Percentiles rank a stretch among this genome's conserved stretches.
phyloP scores from a whole-genome alignment of 1,140 invertebrate genomes.

The Aricia agestis region DNA sequence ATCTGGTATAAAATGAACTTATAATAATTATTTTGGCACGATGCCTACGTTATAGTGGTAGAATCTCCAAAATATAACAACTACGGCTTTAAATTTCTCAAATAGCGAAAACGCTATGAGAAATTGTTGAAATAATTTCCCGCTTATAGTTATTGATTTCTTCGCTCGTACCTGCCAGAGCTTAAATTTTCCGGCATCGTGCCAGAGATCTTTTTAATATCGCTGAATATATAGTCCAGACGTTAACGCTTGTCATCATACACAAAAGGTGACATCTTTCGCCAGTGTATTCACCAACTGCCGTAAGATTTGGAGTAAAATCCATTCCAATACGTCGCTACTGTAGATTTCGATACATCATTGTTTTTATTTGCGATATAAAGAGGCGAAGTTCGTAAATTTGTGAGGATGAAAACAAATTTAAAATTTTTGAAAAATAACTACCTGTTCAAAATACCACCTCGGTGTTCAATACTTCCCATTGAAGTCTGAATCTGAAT shows the following conservation, averaged over 20 bases:
- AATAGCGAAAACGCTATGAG: neutral
- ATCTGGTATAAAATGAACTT: too few relatives aligned
- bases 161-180: slow-evolving; percentile 4
- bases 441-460: too few relatives aligned
- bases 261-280: slow-evolving; percentile 2
- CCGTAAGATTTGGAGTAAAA: neutral
- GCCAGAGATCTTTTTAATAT: slow-evolving; percentile 13
- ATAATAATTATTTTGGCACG: neutral
- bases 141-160: slow-evolving; percentile 8
- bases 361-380: too few relatives aligned
- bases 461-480: too few relatives aligned
- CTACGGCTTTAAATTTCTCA: neutral
- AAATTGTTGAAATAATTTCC: slow-evolving; percentile 6
- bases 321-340: neutral
- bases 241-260: neutral
- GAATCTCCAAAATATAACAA: neutral
- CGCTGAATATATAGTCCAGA: slow-evolving; percentile 1
- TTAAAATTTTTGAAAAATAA: too few relatives aligned
- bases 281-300: neutral
- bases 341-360: too few relatives aligned
- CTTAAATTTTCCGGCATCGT: slow-evolving; percentile 6
- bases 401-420: too few relatives aligned
- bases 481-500: too few relatives aligned
- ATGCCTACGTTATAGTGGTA: neutral
- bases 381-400: too few relatives aligned